A percentile compares a stretch with the other conserved stretches of the same genome.
Evolutionary conservation across 2,888 invertebrate species (phyloP).

Genomic region (Hesperia comma): DNA sequence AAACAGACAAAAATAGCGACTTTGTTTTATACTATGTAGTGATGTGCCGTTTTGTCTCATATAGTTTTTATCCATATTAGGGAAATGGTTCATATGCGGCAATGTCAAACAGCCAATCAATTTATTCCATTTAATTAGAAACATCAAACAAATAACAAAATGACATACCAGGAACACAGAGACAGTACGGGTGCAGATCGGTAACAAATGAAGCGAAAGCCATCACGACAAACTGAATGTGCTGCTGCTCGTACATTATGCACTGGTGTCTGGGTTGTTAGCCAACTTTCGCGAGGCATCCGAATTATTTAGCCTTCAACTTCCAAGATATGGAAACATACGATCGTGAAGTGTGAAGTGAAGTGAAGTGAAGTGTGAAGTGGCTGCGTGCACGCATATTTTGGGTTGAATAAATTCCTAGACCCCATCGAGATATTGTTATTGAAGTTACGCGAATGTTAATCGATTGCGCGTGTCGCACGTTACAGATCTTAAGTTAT

Average conservation of each 20-base stretch:
- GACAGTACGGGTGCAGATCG: background rate
- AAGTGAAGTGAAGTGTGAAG: too few relatives aligned
- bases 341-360: conserved; percentile 28
- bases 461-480: too few relatives aligned
- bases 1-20: too few relatives aligned
- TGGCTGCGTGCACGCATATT: conserved; percentile 23
- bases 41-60: too few relatives aligned
- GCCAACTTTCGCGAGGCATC: conserved; percentile 61
- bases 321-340: conserved; percentile 48
- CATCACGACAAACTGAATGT: conserved; percentile 53
- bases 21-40: too few relatives aligned
- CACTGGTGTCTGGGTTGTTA: conserved; percentile 57
- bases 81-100: too few relatives aligned
- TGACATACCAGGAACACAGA: background rate
- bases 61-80: too few relatives aligned
- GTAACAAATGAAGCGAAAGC: conserved; percentile 46
- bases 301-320: conserved; percentile 64
- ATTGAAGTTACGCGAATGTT: background rate
- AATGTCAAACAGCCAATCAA: too few relatives aligned
- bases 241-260: conserved; percentile 33
- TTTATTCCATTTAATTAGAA: background rate
- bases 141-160: background rate
- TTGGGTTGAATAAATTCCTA: background rate
- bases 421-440: background rate
- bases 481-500: too few relatives aligned